Evolutionary conservation across 2,888 invertebrate genomes (phyloP).

Genomic region (Caenorhabditis zanzibari): DNA sequence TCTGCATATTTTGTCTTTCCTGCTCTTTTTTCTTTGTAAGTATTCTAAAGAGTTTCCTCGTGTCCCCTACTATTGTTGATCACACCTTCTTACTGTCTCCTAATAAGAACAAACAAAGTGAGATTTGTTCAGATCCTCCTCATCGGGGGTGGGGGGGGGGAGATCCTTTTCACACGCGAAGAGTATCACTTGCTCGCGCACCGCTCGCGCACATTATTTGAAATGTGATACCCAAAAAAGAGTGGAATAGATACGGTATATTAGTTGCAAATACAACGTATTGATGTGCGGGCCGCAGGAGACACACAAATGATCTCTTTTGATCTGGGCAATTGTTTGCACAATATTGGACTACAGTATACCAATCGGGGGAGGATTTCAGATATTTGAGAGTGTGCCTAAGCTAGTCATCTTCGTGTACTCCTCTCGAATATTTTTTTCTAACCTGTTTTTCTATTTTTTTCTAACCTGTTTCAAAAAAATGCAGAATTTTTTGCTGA

Average conservation of each 20-base stretch:
- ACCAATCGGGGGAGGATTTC: not conserved
- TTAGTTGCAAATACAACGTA: slow-evolving; percentile 35
- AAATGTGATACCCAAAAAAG: slow-evolving; percentile 3
- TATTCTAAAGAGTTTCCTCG: no score
- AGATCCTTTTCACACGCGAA: slow-evolving; percentile 33
- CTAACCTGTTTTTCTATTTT: no score
- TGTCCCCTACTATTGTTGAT: slow-evolving; percentile 17
- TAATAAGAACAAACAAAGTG: slow-evolving; percentile 13
- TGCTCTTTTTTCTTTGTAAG: no score
- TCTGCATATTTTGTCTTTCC: no score
- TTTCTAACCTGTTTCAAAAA: no score
- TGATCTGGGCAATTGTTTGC: slow-evolving; percentile 56
- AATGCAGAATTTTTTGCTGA: no score
- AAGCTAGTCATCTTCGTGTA: no score
- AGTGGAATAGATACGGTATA: slow-evolving; percentile 21
- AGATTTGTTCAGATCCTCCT: slow-evolving; percentile 12
- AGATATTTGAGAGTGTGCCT: no score
- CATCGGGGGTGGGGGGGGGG: no score
- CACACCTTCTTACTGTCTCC: slow-evolving; percentile 1
- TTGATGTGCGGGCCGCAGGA: not conserved
- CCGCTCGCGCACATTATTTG: slow-evolving; percentile 42
- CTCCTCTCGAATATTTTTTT: no score
- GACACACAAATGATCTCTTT: slow-evolving; percentile 12
- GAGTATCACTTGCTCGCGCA: slow-evolving; percentile 63
- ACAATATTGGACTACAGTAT: slow-evolving; percentile 34